A percentile compares a stretch with the other conserved stretches of the same genome.
These are phyloP conservation scores for Caiman crocodilus DNA, from an alignment of 2,797 vertebrate genomes.

Conservation along the genomic window DNA sequence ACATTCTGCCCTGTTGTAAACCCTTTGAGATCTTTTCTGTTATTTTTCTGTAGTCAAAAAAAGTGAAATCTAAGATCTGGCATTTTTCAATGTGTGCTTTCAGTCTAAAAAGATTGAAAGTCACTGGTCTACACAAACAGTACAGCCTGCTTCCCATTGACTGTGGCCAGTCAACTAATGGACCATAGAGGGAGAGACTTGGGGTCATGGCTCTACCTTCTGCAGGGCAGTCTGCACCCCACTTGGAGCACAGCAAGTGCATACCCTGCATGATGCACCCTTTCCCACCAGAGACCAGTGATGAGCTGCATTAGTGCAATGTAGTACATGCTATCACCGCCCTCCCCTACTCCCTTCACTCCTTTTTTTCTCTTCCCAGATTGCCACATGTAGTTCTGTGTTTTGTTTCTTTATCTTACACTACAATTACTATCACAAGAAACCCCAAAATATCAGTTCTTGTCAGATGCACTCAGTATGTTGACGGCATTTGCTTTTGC, in stretches of 20 bases:
- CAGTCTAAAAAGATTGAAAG: too few species aligned
- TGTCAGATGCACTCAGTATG: neutral
- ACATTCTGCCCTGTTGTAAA: too few species aligned
- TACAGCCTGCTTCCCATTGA: neutral
- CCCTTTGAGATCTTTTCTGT: too few species aligned
- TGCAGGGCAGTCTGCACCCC: too few species aligned
- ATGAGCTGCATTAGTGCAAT: neutral
- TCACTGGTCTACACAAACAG: neutral
- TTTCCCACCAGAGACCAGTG: neutral
- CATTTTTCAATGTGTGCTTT: too few species aligned
- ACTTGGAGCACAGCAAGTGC: too few species aligned
- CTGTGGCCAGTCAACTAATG: neutral
- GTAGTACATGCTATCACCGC: accelerated
- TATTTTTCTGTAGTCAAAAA: too few species aligned
- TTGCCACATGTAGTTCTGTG: neutral
- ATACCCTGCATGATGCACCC: too few species aligned
- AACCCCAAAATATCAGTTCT: neutral
- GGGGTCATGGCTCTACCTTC: neutral
- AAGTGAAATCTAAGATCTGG: too few species aligned
- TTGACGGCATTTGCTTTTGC: neutral
- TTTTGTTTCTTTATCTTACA: too few species aligned
- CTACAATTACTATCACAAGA: accelerated
- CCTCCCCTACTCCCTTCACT: neutral
- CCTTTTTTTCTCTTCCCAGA: accelerated
- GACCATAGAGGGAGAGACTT: neutral